Percentiles rank a stretch among this genome's conserved stretches.
phyloP scores from a whole-genome alignment of 2,113 vertebrate species.

The Eptesicus fuscus region DNA sequence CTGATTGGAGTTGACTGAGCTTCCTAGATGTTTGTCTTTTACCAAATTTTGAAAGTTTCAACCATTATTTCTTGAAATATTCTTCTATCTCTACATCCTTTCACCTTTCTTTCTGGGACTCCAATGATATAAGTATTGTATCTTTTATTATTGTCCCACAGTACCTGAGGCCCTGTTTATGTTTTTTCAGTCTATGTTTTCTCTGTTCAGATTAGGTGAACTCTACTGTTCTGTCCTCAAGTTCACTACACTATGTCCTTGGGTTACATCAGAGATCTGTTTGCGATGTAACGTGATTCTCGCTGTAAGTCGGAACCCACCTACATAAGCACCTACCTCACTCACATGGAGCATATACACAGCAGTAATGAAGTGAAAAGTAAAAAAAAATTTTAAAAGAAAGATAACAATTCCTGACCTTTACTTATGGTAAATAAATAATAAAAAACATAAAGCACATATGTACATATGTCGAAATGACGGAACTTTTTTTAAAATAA shows the following conservation, averaged over 20 bases:
- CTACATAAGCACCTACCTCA: no score
- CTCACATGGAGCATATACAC: no score
- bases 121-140: not conserved
- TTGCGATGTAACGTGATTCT: no score
- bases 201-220: not conserved
- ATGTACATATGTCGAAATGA: no score
- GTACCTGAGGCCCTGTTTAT: not conserved
- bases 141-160: not conserved
- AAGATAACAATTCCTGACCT: no score
- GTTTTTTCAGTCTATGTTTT: not conserved
- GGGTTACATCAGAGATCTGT: no score
- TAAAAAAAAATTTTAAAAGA: no score
- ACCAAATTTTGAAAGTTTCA: slow-evolving; percentile 17
- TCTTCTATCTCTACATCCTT: not conserved
- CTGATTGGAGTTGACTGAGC: not conserved
- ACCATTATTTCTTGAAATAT: not conserved
- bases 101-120: not conserved
- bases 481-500: no score
- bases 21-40: not conserved
- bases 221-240: not conserved
- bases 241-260: not conserved
- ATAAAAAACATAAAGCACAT: no score
- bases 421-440: no score
- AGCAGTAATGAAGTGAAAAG: no score
- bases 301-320: no score